Conservation (phyloP, 2,797 vertebrate species). For the Oryzias sinensis region DNA sequence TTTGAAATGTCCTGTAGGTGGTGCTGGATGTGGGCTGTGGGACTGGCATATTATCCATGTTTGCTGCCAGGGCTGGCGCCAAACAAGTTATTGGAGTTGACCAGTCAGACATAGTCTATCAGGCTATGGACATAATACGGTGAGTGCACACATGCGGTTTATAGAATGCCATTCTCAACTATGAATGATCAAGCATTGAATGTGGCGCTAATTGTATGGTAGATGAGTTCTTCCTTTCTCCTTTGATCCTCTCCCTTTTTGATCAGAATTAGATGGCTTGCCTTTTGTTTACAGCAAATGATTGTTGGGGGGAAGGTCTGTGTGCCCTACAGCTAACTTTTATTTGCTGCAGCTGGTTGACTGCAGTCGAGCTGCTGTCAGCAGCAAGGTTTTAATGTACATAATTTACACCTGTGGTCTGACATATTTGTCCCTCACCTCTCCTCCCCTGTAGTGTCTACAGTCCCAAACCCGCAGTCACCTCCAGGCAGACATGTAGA, state of each 20-base stretch:
- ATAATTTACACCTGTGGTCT: slow-evolving; percentile 57
- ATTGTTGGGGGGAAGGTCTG: slow-evolving; percentile 38
- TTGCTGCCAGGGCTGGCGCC: slow-evolving; percentile 90
- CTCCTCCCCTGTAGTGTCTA: slow-evolving; percentile 11
- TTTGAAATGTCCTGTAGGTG: slow-evolving; percentile 72
- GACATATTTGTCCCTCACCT: slow-evolving; percentile 21
- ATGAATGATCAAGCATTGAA: background rate
- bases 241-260: no score
- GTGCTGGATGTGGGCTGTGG: slow-evolving; percentile 96
- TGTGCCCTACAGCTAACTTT: slow-evolving; percentile 67
- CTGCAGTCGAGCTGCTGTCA: slow-evolving; percentile 62
- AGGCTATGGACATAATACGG: slow-evolving; percentile 96
- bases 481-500: slow-evolving; percentile 22
- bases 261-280: background rate
- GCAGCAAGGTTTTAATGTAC: slow-evolving; percentile 38
- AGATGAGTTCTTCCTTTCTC: no score
- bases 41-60: slow-evolving; percentile 96
- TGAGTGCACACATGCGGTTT: slow-evolving; percentile 50
- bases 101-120: slow-evolving; percentile 95
- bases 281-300: slow-evolving; percentile 13
- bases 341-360: slow-evolving; percentile 70
- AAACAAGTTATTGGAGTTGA: slow-evolving; percentile 91
- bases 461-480: slow-evolving; percentile 7
- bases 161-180: background rate
- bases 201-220: background rate